Conservation (phyloP, 2,113 vertebrate genomes). For the Cyprinodon tularosa region DNA sequence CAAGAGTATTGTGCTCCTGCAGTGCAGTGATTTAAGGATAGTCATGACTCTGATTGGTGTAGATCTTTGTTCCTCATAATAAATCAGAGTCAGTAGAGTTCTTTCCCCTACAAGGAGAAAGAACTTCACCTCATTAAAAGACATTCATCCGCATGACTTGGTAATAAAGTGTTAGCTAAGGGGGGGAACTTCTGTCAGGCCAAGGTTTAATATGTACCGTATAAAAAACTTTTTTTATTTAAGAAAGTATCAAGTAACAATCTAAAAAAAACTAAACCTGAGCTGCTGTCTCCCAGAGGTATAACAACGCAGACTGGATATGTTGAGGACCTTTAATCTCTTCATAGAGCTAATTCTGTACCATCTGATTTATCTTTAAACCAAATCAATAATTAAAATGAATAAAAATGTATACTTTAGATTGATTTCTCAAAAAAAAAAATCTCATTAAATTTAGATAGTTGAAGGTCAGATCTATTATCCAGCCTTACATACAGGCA, state of each 20-base stretch:
- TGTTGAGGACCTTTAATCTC: too few relatives aligned
- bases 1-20: constrained; percentile 3
- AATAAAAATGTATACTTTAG: not conserved
- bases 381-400: not conserved
- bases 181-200: not conserved
- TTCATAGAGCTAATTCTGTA: too few relatives aligned
- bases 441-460: not conserved
- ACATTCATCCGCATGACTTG: not conserved
- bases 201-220: not conserved
- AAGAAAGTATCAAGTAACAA: too few relatives aligned
- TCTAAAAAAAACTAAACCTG: not conserved
- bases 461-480: not conserved
- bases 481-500: not conserved
- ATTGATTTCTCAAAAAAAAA: not conserved
- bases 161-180: not conserved
- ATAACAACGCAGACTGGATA: too few relatives aligned
- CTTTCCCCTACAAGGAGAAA: too few relatives aligned
- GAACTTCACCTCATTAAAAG: too few relatives aligned
- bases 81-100: not conserved
- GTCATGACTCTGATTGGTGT: not conserved
- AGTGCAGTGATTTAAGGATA: not conserved
- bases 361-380: too few relatives aligned
- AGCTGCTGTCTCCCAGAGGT: not conserved
- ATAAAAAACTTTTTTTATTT: too few relatives aligned
- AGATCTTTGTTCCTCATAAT: too few relatives aligned